These are phyloP conservation scores for Prosopocoilus inquinatus DNA, from an alignment of 2,888 invertebrate species.

Conservation along the genomic window DNA sequence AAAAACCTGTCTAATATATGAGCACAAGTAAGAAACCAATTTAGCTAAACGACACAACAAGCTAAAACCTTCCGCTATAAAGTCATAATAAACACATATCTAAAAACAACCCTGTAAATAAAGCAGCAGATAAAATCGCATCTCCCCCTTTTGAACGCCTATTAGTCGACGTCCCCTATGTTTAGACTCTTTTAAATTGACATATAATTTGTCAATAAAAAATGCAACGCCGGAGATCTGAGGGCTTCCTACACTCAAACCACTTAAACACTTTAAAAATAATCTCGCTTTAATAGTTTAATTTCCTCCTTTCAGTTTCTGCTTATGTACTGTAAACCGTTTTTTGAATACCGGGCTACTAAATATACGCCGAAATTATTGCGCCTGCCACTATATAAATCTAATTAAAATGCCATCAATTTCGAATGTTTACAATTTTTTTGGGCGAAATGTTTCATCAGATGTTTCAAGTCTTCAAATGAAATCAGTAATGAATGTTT, in stretches of 20 bases:
- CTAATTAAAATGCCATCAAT: constrained; percentile 22
- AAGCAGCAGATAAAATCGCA: constrained; percentile 35
- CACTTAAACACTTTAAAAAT: constrained; percentile 25
- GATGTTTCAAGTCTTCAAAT: background rate
- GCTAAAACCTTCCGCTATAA: constrained; percentile 41
- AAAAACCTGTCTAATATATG: constrained; percentile 3
- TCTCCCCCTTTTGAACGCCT: constrained; percentile 23
- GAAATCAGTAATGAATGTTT: background rate
- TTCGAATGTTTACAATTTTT: background rate
- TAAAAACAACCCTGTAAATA: constrained; percentile 42
- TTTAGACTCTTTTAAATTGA: constrained; percentile 34
- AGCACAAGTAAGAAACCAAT: constrained; percentile 45
- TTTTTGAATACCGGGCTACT: constrained; percentile 6
- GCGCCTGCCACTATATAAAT: constrained; percentile 14
- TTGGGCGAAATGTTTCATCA: background rate
- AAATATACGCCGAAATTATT: constrained; percentile 10
- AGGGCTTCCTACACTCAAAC: constrained; percentile 9
- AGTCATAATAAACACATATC: constrained; percentile 44
- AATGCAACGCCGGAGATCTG: background rate
- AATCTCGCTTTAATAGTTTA: constrained; percentile 21
- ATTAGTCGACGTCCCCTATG: constrained; percentile 26
- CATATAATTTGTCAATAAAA: constrained; percentile 34
- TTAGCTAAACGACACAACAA: constrained; percentile 44
- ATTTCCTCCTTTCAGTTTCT: constrained; percentile 16
- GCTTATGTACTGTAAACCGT: constrained; percentile 6